A percentile compares a stretch with the other conserved stretches of the same genome.
Conservation (phyloP, 2,888 invertebrate genomes). For the Apodemia mormo region DNA sequence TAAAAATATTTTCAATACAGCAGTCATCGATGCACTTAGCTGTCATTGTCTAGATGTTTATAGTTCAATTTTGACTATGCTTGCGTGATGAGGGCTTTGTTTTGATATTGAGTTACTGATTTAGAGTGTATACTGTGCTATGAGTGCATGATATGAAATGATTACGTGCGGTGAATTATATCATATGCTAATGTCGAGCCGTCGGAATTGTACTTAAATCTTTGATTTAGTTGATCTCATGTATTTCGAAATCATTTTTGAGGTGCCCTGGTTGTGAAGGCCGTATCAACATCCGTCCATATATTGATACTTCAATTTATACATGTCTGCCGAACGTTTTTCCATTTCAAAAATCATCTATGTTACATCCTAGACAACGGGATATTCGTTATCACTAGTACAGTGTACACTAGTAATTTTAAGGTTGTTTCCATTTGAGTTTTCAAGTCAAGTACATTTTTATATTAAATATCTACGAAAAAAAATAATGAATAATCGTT, state of each 20-base stretch:
- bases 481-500: too few species aligned
- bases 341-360: not conserved
- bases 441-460: too few species aligned
- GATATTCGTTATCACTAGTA: too few species aligned
- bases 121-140: not conserved
- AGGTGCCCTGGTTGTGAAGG: conserved; percentile 47
- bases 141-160: not conserved
- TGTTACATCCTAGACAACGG: too few species aligned
- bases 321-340: not conserved
- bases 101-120: not conserved
- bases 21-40: too few species aligned
- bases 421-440: too few species aligned
- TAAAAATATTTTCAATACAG: too few species aligned
- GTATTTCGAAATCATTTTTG: not conserved
- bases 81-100: too few species aligned
- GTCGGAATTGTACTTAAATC: conserved; percentile 55
- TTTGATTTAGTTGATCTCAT: conserved; percentile 74
- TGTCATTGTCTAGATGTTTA: too few species aligned
- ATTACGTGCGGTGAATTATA: conserved; percentile 16
- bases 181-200: conserved; percentile 29
- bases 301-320: not conserved
- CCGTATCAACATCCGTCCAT: conserved; percentile 32
- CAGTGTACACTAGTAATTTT: too few species aligned
- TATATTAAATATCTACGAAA: too few species aligned
- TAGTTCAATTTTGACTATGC: not conserved